These are phyloP conservation scores for Euclidia mi DNA, from an alignment of 2,888 invertebrate genomes.

Conservation along the genomic window DNA sequence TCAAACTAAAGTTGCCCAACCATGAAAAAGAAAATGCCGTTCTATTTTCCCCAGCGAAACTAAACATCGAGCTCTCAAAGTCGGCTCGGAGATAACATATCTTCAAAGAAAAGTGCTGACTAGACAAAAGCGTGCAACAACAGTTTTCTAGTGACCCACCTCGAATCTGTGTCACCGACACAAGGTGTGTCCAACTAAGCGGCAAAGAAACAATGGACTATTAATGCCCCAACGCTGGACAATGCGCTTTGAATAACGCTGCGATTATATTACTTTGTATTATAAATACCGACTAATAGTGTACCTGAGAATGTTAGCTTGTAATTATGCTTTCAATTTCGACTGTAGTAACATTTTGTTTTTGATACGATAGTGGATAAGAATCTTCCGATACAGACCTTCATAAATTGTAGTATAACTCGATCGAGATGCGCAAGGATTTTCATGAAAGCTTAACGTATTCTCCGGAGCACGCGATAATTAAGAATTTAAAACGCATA, in stretches of 20 bases:
- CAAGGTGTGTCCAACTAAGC: constrained; percentile 20
- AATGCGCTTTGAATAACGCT: constrained; percentile 4
- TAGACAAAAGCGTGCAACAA: constrained; percentile 40
- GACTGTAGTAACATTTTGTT: too few species aligned
- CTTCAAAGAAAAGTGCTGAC: constrained; percentile 36
- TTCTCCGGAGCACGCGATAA: too few species aligned
- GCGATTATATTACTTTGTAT: background rate
- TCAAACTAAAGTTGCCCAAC: too few species aligned
- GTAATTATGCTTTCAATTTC: too few species aligned
- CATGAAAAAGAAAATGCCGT: background rate
- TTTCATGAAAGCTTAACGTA: too few species aligned
- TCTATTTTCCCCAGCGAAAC: background rate
- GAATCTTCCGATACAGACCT: too few species aligned
- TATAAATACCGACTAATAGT: too few species aligned
- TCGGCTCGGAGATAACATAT: constrained; percentile 28
- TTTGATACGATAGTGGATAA: too few species aligned
- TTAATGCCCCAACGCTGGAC: constrained; percentile 24
- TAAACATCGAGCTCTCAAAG: constrained; percentile 1
- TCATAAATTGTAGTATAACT: too few species aligned
- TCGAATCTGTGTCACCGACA: constrained; percentile 50
- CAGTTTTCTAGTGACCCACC: constrained; percentile 48
- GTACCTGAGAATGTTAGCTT: too few species aligned
- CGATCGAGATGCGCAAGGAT: too few species aligned
- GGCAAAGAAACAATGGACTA: constrained; percentile 31
- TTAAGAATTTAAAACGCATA: too few species aligned